These are phyloP conservation scores for Meiosimyza platycephala DNA, from an alignment of 2,888 invertebrate species.

Conservation along the genomic window DNA sequence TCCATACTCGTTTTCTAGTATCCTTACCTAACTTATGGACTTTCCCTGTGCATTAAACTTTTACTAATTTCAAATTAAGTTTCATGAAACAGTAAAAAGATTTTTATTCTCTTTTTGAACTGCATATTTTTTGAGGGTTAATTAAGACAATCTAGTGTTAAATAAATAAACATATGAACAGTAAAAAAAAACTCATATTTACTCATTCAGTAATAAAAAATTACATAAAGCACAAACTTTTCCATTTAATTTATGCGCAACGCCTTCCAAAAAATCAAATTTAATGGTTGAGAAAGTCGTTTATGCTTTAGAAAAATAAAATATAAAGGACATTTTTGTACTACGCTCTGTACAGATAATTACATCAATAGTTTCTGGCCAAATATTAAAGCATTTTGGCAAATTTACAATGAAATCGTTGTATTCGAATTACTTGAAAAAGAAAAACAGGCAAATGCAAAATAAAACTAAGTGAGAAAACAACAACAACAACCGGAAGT, in stretches of 20 bases:
- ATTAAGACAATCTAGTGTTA: no score
- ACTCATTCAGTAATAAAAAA: no score
- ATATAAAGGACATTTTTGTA: not conserved
- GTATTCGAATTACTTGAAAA: not conserved
- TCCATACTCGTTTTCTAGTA: no score
- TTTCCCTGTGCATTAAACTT: no score
- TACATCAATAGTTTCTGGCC: constrained; percentile 20
- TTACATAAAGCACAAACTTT: no score
- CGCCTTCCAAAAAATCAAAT: constrained; percentile 8
- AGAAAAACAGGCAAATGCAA: not conserved
- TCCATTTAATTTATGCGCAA: not conserved
- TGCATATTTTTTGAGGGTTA: no score
- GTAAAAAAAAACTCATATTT: no score
- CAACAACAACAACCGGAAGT: constrained; percentile 25
- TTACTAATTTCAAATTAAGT: no score
- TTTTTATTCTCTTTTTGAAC: no score
- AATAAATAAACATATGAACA: no score
- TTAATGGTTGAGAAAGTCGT: constrained; percentile 11
- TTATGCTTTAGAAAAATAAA: not conserved
- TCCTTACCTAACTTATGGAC: no score
- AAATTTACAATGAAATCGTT: not conserved
- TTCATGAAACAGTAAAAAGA: no score
- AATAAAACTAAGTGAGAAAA: not conserved
- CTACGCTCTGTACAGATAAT: constrained; percentile 6
- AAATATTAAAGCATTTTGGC: constrained; percentile 24